Conservation (phyloP, 2,888 invertebrate genomes). For the Megastigmus dorsalis region DNA sequence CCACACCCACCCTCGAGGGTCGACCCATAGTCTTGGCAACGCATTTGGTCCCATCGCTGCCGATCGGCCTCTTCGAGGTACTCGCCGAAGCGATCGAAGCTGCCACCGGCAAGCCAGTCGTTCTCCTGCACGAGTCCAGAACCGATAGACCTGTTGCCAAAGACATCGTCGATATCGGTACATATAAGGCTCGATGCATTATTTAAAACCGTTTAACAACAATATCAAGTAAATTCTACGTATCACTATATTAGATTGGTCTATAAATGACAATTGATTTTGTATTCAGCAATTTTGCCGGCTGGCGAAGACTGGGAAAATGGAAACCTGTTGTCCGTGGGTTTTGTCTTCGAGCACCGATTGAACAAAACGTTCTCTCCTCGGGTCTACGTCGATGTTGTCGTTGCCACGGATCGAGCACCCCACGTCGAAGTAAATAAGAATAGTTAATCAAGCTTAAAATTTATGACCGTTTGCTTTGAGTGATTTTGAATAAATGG, state of each 20-base stretch:
- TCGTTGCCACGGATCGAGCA: constrained; percentile 63
- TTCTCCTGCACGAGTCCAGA: constrained; percentile 63
- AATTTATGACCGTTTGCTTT: too few species aligned
- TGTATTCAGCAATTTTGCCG: constrained; percentile 64
- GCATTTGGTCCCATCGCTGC: constrained; percentile 68
- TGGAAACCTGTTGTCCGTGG: constrained; percentile 63
- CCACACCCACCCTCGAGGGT: constrained; percentile 54
- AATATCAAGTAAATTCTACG: background rate
- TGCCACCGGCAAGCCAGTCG: constrained; percentile 63
- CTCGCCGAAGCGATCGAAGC: constrained; percentile 66
- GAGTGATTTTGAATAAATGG: too few species aligned
- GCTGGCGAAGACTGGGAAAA: constrained; percentile 61
- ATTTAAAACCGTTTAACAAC: background rate
- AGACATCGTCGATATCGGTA: constrained; percentile 66
- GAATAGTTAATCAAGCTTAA: background rate
- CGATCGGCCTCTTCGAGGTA: constrained; percentile 65
- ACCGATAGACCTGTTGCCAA: constrained; percentile 62
- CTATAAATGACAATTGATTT: background rate
- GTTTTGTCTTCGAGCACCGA: constrained; percentile 66
- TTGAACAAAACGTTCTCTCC: constrained; percentile 62
- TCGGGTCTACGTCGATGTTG: constrained; percentile 63
- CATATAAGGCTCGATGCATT: background rate
- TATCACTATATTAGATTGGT: background rate
- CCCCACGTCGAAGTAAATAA: constrained; percentile 61
- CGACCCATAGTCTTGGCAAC: constrained; percentile 65